Evolutionary conservation across 2,113 vertebrate species (phyloP), one percentile per base, ranked within the genome.

Genomic region (Heterochromis multidens): DNA sequence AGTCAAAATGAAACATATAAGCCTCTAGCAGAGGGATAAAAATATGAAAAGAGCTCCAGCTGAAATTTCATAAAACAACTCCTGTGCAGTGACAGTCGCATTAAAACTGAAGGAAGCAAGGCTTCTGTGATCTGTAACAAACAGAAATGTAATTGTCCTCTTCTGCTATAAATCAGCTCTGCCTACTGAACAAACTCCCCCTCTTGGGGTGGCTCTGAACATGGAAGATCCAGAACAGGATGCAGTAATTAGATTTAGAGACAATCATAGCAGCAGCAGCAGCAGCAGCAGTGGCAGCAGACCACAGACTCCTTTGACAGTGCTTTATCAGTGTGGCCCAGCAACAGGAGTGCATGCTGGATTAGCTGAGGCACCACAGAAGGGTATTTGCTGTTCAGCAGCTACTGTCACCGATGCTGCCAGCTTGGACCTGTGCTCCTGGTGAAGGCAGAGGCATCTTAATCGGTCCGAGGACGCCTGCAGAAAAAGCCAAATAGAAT

Each of bases 171-270:
- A 89, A 88, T 92, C 87, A 87, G 72, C 54, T 74, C 76, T 80
- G 80, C 61, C 61, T 79, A 85, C 77, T 89, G 23, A 79, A 86
- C 78, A 89, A 87, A 87, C 43, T 78, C 58, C 23, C 40, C 23
- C 83, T 49, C 54, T 82, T 33, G 7, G 79, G 86, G 80, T 29
- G 27, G 29, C 76, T 89, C 80, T 90, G 80, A 92, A 86, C 86
- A 82, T 89, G 86, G 27, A 56, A 89, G 91, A 93, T 92, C 84
- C 80, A 91, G 79, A 87, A 14, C 88, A 84, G 62, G 80, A 92
- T 88, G 81, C 1, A 33, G 46, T 92, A 91, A 94, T 93, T 88
- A 56, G 80, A 95, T 93, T 89, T 87, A 57, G 77, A 80, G 74
- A 52, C 87, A 83, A 79, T 90, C 79, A 79, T 80, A 84, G 29